These are phyloP conservation scores for Limulus polyphemus DNA, from an alignment of 2,888 invertebrate species.

Conservation along the genomic window DNA sequence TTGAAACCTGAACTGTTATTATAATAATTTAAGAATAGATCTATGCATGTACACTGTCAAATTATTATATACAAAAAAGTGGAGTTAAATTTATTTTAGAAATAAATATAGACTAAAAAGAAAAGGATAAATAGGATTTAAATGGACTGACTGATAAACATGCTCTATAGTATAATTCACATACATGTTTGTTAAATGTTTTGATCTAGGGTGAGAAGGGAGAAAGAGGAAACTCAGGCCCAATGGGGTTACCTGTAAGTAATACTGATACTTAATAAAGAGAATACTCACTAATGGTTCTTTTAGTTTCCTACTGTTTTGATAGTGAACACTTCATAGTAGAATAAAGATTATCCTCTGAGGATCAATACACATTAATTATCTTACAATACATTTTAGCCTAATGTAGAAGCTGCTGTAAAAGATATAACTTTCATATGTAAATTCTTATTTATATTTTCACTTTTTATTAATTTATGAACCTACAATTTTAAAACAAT, in stretches of 20 bases:
- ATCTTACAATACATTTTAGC: no score
- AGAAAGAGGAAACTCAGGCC: slow-evolving; percentile 70
- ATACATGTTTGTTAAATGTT: background rate
- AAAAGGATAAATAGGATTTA: no score
- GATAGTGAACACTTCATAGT: no score
- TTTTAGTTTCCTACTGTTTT: no score
- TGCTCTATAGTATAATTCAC: no score
- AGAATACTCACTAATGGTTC: background rate
- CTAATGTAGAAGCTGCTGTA: background rate
- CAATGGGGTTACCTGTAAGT: slow-evolving; percentile 92
- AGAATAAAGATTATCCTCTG: no score
- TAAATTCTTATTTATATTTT: background rate
- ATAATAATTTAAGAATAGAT: background rate
- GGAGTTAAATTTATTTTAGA: background rate
- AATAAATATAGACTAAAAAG: background rate
- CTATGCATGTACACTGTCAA: background rate
- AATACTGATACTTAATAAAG: background rate
- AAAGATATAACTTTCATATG: background rate
- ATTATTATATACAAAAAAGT: background rate
- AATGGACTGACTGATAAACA: no score
- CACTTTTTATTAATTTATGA: background rate
- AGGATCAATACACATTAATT: no score
- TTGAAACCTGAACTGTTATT: no score
- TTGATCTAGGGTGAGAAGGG: slow-evolving; percentile 62
- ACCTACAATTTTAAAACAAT: no score